Percentiles rank a stretch among this genome's conserved stretches.
Conservation (phyloP, 2,113 vertebrate species). For the Electrona antarctica region DNA sequence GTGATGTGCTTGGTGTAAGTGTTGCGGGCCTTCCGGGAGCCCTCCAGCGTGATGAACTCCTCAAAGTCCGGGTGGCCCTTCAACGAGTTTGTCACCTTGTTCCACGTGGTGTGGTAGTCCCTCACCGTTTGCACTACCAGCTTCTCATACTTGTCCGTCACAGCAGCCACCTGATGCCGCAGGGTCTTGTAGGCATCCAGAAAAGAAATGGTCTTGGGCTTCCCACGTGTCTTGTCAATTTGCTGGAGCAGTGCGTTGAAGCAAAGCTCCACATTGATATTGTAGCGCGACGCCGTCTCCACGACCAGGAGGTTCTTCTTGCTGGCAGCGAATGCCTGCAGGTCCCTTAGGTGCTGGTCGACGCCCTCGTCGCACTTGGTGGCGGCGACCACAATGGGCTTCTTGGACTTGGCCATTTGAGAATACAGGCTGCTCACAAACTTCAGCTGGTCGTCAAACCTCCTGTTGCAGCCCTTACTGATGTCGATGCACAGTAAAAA, state of each 20-base stretch:
- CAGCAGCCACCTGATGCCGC: conserved; percentile 90
- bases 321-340: conserved; percentile 93
- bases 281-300: conserved; percentile 92
- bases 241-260: conserved; percentile 95
- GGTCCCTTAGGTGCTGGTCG: conserved; percentile 95
- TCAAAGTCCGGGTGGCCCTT: conserved; percentile 95
- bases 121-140: conserved; percentile 89
- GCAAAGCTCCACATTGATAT: conserved; percentile 92
- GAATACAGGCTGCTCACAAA: conserved; percentile 96
- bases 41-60: conserved; percentile 95
- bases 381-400: conserved; percentile 93
- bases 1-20: conserved; percentile 95
- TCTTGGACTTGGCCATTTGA: conserved; percentile 95
- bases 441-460: conserved; percentile 98
- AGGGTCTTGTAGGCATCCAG: conserved; percentile 95
- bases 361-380: conserved; percentile 97
- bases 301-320: conserved; percentile 95
- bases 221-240: conserved; percentile 95
- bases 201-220: conserved; percentile 96
- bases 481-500: conserved; percentile 97
- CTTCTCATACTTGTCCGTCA: conserved; percentile 94
- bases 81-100: conserved; percentile 90
- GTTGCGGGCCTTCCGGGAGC: conserved; percentile 91
- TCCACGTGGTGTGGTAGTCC: conserved; percentile 97
- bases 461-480: conserved; percentile 97